These are phyloP conservation scores for Macquaria ambigua DNA, from an alignment of 2,113 vertebrate genomes.

Conservation along the genomic window DNA sequence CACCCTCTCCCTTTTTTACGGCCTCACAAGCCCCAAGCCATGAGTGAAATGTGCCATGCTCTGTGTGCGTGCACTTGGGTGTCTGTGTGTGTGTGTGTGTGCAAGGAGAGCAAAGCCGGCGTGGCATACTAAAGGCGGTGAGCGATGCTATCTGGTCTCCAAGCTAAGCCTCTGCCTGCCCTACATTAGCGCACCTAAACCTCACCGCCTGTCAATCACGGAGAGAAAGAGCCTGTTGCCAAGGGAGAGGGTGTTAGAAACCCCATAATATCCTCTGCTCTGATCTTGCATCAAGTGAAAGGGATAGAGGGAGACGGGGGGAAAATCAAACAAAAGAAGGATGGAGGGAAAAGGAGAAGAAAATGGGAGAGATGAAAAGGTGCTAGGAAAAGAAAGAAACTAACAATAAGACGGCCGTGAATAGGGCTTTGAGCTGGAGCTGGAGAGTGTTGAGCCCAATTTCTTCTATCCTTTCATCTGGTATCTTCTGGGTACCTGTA, in stretches of 20 bases:
- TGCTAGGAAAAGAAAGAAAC: conserved; percentile 29
- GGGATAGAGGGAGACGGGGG: conserved; percentile 34
- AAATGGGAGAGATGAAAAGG: conserved; percentile 42
- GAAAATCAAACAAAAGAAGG: conserved; percentile 52
- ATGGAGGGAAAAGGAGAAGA: conserved; percentile 31
- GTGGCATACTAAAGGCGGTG: conserved; percentile 80
- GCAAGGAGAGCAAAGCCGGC: conserved; percentile 65
- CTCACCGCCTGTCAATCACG: conserved; percentile 82
- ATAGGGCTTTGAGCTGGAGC: conserved; percentile 40
- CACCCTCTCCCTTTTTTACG: conserved; percentile 70
- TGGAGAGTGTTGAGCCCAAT: conserved; percentile 47
- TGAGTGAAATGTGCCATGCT: conserved; percentile 80
- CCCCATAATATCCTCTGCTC: conserved; percentile 74
- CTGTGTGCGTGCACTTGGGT: background rate
- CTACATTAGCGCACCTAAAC: conserved; percentile 84
- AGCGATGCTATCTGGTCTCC: conserved; percentile 84
- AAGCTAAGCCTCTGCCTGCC: conserved; percentile 80
- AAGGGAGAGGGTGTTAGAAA: conserved; percentile 71
- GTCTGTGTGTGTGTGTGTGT: conserved; percentile 34
- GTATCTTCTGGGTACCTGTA: conserved; percentile 40
- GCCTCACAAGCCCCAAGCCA: conserved; percentile 77
- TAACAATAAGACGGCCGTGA: conserved; percentile 40
- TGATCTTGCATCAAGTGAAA: conserved; percentile 75
- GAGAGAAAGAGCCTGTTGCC: conserved; percentile 71
- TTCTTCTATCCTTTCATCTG: conserved; percentile 61